These are phyloP conservation scores for Lasiurus cinereus DNA, from an alignment of 2,113 vertebrate species.

Conservation along the genomic window DNA sequence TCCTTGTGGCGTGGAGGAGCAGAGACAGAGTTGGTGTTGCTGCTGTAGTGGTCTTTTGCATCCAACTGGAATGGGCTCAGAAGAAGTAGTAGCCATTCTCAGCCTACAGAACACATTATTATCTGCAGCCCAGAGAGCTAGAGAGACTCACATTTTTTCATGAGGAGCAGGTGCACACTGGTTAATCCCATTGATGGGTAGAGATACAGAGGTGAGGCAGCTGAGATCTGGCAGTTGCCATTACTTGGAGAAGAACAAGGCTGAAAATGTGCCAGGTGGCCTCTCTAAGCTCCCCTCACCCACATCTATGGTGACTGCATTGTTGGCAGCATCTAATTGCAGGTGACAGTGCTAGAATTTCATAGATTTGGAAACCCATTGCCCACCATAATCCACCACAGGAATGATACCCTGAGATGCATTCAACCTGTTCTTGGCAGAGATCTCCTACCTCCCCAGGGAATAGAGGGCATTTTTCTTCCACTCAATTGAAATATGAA, in stretches of 20 bases:
- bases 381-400: neutral
- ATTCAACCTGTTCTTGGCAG: neutral
- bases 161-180: neutral
- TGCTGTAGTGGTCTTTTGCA: neutral
- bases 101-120: neutral
- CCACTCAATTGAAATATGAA: neutral
- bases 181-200: neutral
- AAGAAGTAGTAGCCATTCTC: neutral
- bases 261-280: neutral
- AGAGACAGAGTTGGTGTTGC: neutral
- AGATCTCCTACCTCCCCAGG: neutral
- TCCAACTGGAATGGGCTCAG: neutral
- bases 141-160: neutral
- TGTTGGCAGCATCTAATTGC: neutral
- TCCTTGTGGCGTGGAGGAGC: neutral
- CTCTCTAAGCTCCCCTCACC: neutral
- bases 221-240: neutral
- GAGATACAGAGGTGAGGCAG: neutral
- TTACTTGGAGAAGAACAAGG: neutral
- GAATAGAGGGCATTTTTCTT: neutral
- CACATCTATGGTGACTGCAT: neutral
- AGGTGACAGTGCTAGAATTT: neutral
- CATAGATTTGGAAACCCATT: neutral
- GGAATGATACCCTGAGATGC: neutral
- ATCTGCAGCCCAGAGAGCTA: neutral